phyloP scores from a whole-genome alignment of 2,113 vertebrate species.

The Chrysemys picta region DNA sequence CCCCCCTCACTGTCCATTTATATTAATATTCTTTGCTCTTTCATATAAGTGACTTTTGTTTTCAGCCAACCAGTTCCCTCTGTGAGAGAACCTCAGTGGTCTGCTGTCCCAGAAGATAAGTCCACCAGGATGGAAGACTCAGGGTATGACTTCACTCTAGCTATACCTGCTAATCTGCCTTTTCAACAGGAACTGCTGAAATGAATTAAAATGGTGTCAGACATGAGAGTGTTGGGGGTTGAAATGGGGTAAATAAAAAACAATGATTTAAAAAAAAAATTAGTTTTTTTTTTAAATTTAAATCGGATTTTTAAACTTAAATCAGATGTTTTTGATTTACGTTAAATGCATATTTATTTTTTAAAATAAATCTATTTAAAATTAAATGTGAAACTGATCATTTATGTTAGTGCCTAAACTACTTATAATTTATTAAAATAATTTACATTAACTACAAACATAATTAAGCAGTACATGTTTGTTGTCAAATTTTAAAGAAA shows the following conservation, averaged over 20 bases:
- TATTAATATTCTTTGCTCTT: neutral
- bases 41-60: neutral
- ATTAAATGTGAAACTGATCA: neutral
- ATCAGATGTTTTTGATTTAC: neutral
- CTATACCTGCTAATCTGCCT: fast-evolving
- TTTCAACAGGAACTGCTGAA: neutral
- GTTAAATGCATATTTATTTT: neutral
- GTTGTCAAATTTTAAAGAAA: neutral
- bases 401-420: neutral
- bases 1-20: neutral
- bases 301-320: neutral
- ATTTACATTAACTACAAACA: neutral
- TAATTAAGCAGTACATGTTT: neutral
- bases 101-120: neutral
- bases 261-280: neutral
- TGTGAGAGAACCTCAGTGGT: neutral
- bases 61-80: conserved; percentile 28
- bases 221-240: neutral
- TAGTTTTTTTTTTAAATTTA: neutral
- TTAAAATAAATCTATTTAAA: neutral
- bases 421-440: neutral
- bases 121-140: neutral
- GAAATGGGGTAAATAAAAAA: neutral
- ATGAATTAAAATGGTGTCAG: neutral
- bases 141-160: neutral